A percentile compares a stretch with the other conserved stretches of the same genome.
Conservation (phyloP, 2,113 vertebrate species). For the Misgurnus mizolepis region DNA sequence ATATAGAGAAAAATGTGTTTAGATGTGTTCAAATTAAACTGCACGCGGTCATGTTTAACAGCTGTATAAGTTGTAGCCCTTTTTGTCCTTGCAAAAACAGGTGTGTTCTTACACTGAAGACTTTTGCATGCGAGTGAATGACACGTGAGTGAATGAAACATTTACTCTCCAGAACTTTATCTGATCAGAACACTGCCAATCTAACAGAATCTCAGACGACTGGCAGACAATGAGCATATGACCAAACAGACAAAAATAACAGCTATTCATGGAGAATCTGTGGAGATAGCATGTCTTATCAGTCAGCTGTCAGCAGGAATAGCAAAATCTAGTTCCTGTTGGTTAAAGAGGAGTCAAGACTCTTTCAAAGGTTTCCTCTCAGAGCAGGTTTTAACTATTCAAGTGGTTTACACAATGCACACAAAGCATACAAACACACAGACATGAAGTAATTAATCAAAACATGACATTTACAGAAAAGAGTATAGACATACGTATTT, state of each 20-base stretch:
- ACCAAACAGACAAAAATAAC: conserved; percentile 16
- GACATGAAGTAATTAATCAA: background rate
- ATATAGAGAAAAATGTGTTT: too few relatives aligned
- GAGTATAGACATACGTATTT: too few relatives aligned
- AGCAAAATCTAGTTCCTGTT: conserved; percentile 11
- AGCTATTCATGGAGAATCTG: conserved; percentile 40
- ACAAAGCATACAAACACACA: background rate
- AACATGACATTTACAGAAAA: too few relatives aligned
- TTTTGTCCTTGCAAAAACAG: background rate
- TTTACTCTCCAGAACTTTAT: conserved; percentile 16
- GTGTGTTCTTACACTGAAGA: background rate
- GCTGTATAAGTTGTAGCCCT: too few relatives aligned
- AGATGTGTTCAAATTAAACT: too few relatives aligned
- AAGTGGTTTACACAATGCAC: background rate
- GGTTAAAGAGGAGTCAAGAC: conserved; percentile 2
- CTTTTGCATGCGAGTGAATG: background rate
- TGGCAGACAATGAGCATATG: conserved; percentile 38
- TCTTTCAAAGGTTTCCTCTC: background rate
- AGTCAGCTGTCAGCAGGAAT: background rate
- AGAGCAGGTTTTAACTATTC: background rate
- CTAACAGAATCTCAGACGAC: conserved; percentile 36
- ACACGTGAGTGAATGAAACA: background rate
- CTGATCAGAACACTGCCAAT: background rate
- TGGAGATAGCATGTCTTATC: conserved; percentile 33
- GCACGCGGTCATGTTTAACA: too few relatives aligned